phyloP scores from a whole-genome alignment of 1,140 invertebrate species.

The Nasonia vitripennis region DNA sequence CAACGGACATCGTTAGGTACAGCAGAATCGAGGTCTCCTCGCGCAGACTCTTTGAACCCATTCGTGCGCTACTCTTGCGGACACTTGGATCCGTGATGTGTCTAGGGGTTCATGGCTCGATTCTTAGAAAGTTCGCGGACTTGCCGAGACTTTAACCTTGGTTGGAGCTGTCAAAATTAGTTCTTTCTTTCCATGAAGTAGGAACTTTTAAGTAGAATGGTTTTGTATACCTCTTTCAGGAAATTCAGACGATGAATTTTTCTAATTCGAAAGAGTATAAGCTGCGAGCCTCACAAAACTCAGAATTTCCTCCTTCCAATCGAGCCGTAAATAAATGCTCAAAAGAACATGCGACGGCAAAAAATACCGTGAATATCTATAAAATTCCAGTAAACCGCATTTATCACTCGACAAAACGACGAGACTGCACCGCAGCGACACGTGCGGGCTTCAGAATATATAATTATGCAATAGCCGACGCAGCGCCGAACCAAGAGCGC shows the following conservation, averaged over 20 bases:
- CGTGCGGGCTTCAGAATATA: background rate
- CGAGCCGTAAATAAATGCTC: background rate
- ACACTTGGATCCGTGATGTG: slow-evolving; percentile 38
- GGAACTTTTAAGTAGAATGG: too few relatives aligned
- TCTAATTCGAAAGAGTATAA: too few relatives aligned
- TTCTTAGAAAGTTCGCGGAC: slow-evolving; percentile 34
- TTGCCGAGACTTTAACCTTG: slow-evolving; percentile 15
- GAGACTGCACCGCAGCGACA: background rate
- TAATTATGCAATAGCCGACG: slow-evolving; percentile 32
- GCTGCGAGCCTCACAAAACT: too few relatives aligned
- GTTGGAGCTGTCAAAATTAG: slow-evolving; percentile 11
- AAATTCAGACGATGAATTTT: too few relatives aligned
- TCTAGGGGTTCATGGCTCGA: background rate
- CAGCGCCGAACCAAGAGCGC: background rate
- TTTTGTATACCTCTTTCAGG: too few relatives aligned
- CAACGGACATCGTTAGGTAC: slow-evolving; percentile 16
- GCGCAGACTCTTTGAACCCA: slow-evolving; percentile 43
- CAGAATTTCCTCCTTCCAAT: background rate
- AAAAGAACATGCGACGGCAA: too few relatives aligned
- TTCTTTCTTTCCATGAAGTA: background rate
- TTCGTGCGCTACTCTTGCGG: slow-evolving; percentile 34
- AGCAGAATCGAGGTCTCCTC: slow-evolving; percentile 36
- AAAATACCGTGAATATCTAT: background rate
- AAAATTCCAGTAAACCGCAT: slow-evolving; percentile 24
- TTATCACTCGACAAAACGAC: slow-evolving; percentile 1